Evolutionary conservation across 2,888 invertebrate species (phyloP), one percentile per base, ranked within the genome.

Genomic region (Aradus depressus): DNA sequence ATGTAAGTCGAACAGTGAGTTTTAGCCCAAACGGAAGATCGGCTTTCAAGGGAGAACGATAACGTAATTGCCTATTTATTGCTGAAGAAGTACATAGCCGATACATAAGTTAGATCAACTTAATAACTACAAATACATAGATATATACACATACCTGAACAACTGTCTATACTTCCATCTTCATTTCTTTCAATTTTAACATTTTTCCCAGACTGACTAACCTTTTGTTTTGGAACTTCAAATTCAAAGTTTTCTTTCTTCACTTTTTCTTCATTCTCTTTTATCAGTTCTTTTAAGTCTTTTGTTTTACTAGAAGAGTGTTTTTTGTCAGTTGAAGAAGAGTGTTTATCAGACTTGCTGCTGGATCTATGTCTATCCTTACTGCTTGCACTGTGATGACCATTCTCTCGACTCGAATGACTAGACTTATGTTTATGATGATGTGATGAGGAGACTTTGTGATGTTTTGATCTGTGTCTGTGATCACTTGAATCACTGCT

Each of bases 131-230:
- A n/a, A 45, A 18, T 39, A n/a, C 19, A 14, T 25, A n/a, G 16
- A 21, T 25, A 19, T 19, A 43, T 16, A 50, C 3, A 37, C 31
- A 49, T 53, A 60, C 60, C 60, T 47, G 59, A 60, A 35, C 47
- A 58, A 52, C 53, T 51, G 44, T 60, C 58, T 18, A 60, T 60
- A 37, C 59, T 56, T 16, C 57, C 60, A 51, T 60, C 60, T 22
- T 53, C 51, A 41, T 54, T 52, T 38, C 28, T 45, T 50, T 57
- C 54, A 10, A 53, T 19, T 49, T 57, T 57, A 16, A 53, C 44
- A 44, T 50, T 53, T 19, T 49, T 23, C 12, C 23, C 44, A 48
- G 16, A 49, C 35, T 22, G 44, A 52, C 6, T 32, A 14, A 26
- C n/a, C n/a, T n/a, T n/a, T n/a, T n/a, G 39, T 31, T 38, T 48